Evolutionary conservation across 1,140 invertebrate species (phyloP), one percentile per base, ranked within the genome.

Genomic region (Leptinotarsa texana): DNA sequence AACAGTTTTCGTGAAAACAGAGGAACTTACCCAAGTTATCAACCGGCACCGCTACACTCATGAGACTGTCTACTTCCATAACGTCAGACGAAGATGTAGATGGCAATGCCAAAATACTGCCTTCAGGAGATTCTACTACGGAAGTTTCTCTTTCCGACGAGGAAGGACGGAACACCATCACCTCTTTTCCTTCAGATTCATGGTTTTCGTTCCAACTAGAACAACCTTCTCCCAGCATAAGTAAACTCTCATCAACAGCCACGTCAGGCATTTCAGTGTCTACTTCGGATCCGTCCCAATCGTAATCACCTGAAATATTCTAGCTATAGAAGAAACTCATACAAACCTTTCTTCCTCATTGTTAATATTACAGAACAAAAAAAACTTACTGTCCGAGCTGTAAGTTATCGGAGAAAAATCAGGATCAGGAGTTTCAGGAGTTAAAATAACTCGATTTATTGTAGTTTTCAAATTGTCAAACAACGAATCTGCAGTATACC

Each of bases 401-500:
- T 86, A 87, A 21, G 86, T 86, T 42, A 89, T 87, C 15, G 89
- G 86, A 4, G 86, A 85, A 13, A 87, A 85, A 73, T 88, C 87
- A 24, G 88, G 87, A 77, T 91, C 88, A 0, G 51, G 51, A 17
- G 51, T 57, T 80, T 91, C 85, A 3, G 87, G 89, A 57, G 88
- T 87, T 3, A 91, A 83, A 4, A 89, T 87, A 33, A 95, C 89
- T 78, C 89, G 88, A 49, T 88, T 87, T 69, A 97, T 90, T 6
- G 91, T 86, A 18, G 92, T 92, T 69, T 92, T 88, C 15, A 96
- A 87, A 89, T 97, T 97, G 80, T 93, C 91, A 57, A 92, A 91
- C 42, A 97, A 88, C 83, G 91, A 91, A 81, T 94, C 91, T 17
- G 90, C 91, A 51, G 91, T 87, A 86, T 93, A 97, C 90, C 93